phyloP scores from a whole-genome alignment of 1,140 invertebrate genomes.

The Monomorium pharaonis region DNA sequence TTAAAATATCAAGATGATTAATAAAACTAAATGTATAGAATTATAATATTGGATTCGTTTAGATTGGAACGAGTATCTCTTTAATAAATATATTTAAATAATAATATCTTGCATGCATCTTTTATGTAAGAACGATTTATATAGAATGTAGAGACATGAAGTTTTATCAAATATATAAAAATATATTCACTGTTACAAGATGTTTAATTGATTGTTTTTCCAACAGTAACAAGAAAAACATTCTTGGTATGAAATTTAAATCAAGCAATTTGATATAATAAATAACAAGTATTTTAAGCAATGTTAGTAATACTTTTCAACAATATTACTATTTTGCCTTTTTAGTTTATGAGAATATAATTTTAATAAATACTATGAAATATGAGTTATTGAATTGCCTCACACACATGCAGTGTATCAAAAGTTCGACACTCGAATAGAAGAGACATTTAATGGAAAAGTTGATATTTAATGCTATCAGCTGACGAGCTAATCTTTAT shows the following conservation, averaged over 20 bases:
- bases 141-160: not conserved
- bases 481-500: no score
- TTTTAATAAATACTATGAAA: no score
- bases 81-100: constrained; percentile 1
- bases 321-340: not conserved
- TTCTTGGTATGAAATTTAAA: not conserved
- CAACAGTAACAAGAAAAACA: not conserved
- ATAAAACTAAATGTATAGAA: constrained; percentile 16
- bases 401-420: no score
- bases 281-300: not conserved
- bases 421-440: no score
- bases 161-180: constrained; percentile 7
- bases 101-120: constrained; percentile 11
- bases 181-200: constrained; percentile 6
- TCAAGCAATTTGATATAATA: not conserved
- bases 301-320: not conserved
- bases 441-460: no score
- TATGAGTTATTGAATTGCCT: no score
- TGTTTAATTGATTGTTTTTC: not conserved
- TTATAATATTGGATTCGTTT: not conserved
- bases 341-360: no score
- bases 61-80: not conserved
- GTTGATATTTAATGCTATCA: no score
- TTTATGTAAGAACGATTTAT: not conserved
- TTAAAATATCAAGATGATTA: constrained; percentile 4